A percentile compares a stretch with the other conserved stretches of the same genome.
These are phyloP conservation scores for Cerastis leucographa DNA, from an alignment of 2,888 invertebrate species.

Conservation along the genomic window DNA sequence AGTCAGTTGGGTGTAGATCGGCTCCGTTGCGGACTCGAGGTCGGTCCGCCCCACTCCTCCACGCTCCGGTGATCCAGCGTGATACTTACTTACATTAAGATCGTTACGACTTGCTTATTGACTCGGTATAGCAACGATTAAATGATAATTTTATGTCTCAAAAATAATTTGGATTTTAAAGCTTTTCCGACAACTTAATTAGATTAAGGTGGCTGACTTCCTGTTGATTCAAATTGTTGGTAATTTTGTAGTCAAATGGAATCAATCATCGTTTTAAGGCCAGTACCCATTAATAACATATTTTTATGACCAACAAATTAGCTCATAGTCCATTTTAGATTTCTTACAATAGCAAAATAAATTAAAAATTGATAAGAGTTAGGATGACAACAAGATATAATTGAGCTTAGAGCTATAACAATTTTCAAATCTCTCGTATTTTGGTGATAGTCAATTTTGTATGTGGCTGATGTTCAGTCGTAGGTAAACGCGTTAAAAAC, in stretches of 20 bases:
- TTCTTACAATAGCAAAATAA: background rate
- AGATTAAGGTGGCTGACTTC: constrained; percentile 17
- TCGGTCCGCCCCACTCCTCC: constrained; percentile 60
- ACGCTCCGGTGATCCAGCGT: constrained; percentile 64
- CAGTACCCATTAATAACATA: background rate
- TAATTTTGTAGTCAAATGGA: constrained; percentile 7
- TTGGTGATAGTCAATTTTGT: constrained; percentile 12
- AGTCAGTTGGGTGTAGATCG: constrained; percentile 52
- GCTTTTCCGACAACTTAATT: constrained; percentile 26
- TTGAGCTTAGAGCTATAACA: background rate
- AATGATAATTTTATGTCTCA: constrained; percentile 51
- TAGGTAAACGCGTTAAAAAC: constrained; percentile 25
- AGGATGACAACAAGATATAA: background rate
- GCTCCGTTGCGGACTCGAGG: constrained; percentile 55
- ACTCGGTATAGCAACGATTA: constrained; percentile 39
- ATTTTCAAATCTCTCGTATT: constrained; percentile 12
- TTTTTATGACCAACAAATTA: background rate
- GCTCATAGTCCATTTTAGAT: background rate
- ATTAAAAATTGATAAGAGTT: background rate
- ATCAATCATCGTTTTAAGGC: constrained; percentile 26
- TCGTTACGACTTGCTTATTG: constrained; percentile 59
- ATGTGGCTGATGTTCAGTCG: background rate
- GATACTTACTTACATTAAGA: constrained; percentile 59
- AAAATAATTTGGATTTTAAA: constrained; percentile 26
- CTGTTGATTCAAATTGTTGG: constrained; percentile 48